Percentiles rank a stretch among this genome's conserved stretches.
Evolutionary conservation across 2,113 vertebrate species (phyloP).

Genomic region (Hemichromis elongatus): DNA sequence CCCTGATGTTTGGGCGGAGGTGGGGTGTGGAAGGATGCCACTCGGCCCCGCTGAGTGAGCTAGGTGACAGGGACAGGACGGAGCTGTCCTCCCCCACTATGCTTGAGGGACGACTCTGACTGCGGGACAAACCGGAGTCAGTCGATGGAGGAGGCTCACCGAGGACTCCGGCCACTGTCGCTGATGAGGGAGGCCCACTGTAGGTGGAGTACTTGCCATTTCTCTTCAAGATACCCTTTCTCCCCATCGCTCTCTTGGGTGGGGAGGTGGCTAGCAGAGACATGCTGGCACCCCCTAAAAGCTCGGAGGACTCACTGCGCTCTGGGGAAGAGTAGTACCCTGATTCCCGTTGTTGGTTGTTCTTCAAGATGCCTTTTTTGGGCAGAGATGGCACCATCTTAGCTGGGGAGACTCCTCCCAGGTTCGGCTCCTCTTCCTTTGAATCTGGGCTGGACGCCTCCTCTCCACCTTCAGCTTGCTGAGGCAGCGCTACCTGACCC

Average conservation of each 20-base stretch:
- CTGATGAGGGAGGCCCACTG: constrained; percentile 58
- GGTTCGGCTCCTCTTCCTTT: constrained; percentile 55
- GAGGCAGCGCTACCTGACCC: constrained; percentile 56
- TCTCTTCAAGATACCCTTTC: constrained; percentile 95
- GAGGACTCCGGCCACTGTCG: constrained; percentile 51
- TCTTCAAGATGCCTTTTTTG: constrained; percentile 97
- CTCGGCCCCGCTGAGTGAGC: constrained; percentile 75
- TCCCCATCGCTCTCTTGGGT: constrained; percentile 60
- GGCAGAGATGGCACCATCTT: constrained; percentile 84
- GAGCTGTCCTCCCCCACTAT: constrained; percentile 86
- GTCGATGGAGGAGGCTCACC: constrained; percentile 58
- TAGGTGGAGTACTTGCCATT: constrained; percentile 88
- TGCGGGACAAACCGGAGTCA: constrained; percentile 82
- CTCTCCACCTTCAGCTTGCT: constrained; percentile 39
- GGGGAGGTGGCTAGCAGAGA: constrained; percentile 66
- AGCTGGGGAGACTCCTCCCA: constrained; percentile 66
- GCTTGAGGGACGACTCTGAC: constrained; percentile 89
- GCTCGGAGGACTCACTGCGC: constrained; percentile 89
- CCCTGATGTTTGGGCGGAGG: constrained; percentile 81
- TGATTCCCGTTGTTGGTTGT: constrained; percentile 87
- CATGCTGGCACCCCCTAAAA: constrained; percentile 75
- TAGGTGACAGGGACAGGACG: constrained; percentile 79
- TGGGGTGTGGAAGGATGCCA: constrained; percentile 75
- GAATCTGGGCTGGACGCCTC: constrained; percentile 77
- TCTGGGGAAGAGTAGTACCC: constrained; percentile 98